phyloP scores from a whole-genome alignment of 2,113 vertebrate genomes.

The Panthera uncia region DNA sequence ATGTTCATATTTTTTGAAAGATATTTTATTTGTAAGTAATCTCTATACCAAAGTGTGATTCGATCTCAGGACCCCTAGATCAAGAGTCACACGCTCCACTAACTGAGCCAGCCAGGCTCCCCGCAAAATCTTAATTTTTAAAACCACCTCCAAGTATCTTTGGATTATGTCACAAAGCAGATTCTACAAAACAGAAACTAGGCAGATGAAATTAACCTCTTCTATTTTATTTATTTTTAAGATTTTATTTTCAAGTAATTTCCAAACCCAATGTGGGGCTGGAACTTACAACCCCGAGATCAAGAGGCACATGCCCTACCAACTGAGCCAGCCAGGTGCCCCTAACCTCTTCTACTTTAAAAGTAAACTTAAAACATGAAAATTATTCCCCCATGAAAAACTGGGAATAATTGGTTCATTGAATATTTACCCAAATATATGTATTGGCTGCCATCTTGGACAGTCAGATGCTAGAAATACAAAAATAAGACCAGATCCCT shows the following conservation, averaged over 20 bases:
- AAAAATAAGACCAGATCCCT: neutral
- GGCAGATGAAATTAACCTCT: neutral
- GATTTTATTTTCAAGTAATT: no score
- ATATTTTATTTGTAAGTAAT: no score
- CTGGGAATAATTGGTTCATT: neutral
- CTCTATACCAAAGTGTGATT: no score
- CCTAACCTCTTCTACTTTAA: neutral
- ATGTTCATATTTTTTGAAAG: neutral
- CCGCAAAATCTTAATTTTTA: neutral
- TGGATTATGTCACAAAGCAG: neutral
- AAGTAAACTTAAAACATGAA: neutral
- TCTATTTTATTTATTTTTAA: neutral
- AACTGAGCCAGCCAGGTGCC: no score
- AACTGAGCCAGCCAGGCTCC: no score
- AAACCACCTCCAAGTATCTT: neutral
- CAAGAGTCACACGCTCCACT: no score
- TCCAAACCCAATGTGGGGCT: no score
- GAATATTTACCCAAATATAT: neutral
- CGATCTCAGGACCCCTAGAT: no score
- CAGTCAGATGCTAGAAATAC: neutral
- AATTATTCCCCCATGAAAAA: neutral
- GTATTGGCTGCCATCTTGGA: neutral
- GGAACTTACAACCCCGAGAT: no score
- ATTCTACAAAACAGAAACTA: neutral
- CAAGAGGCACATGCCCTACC: no score